These are phyloP conservation scores for Drosophila subpulchrella DNA, from an alignment of 1,140 invertebrate species.

Conservation along the genomic window DNA sequence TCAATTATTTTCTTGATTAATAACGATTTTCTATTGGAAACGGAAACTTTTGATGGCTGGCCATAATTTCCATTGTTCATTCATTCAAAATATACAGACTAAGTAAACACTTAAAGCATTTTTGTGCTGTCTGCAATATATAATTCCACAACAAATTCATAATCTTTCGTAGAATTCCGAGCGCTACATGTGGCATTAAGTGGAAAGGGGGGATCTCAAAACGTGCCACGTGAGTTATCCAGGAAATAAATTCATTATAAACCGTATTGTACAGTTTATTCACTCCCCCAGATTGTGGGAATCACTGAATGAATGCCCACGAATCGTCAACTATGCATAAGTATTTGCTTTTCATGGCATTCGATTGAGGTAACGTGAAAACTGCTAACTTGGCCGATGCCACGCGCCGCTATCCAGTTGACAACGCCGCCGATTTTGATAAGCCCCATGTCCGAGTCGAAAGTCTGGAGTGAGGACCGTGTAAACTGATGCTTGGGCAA, in stretches of 20 bases:
- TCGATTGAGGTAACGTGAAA: slow-evolving; percentile 13
- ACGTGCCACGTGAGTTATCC: slow-evolving; percentile 30
- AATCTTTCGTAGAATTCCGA: slow-evolving; percentile 25
- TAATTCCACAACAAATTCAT: slow-evolving; percentile 20
- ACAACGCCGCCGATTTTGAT: slow-evolving; percentile 33
- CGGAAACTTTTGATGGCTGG: slow-evolving; percentile 25
- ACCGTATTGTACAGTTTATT: background rate
- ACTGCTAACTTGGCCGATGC: slow-evolving; percentile 52
- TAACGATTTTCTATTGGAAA: slow-evolving; percentile 13
- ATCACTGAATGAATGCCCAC: slow-evolving; percentile 32
- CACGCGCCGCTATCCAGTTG: slow-evolving; percentile 51
- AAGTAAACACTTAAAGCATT: slow-evolving; percentile 19
- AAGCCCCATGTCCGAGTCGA: slow-evolving; percentile 25
- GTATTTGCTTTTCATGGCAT: slow-evolving; percentile 18
- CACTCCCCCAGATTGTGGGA: slow-evolving; percentile 24
- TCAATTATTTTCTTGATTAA: slow-evolving; percentile 10
- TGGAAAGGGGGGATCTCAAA: background rate
- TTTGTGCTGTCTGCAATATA: background rate
- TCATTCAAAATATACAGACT: slow-evolving; percentile 20
- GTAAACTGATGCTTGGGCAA: slow-evolving; percentile 33
- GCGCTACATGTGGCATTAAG: slow-evolving; percentile 37
- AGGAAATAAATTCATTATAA: slow-evolving; percentile 13
- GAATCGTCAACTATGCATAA: slow-evolving; percentile 23
- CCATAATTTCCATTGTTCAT: slow-evolving; percentile 20
- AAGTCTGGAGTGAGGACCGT: slow-evolving; percentile 17